Evolutionary conservation across 2,888 invertebrate species (phyloP).

Genomic region (Eristalis intricaria): DNA sequence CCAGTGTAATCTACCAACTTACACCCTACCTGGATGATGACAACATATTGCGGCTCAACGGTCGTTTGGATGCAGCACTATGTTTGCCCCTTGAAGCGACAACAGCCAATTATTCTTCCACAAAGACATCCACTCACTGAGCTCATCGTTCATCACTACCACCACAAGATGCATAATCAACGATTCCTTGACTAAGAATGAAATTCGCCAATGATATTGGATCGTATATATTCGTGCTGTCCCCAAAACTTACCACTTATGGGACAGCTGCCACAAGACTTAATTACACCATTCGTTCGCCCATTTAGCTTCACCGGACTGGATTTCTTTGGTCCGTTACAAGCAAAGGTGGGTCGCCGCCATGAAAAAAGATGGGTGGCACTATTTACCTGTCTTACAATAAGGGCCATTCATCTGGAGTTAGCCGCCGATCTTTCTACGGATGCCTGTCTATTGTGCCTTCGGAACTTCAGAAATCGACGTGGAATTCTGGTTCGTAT

Average conservation of each 20-base stretch:
- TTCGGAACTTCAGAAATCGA: constrained; percentile 27
- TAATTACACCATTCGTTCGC: constrained; percentile 1
- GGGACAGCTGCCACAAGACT: constrained; percentile 33
- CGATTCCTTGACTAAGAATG: too few relatives aligned
- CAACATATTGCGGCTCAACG: too few relatives aligned
- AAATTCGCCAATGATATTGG: too few relatives aligned
- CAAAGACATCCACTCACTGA: too few relatives aligned
- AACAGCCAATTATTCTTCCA: too few relatives aligned
- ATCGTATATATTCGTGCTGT: too few relatives aligned
- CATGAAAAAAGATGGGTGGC: constrained; percentile 59
- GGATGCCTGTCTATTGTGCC: constrained; percentile 37
- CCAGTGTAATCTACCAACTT: background rate
- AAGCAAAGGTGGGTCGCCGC: constrained; percentile 47
- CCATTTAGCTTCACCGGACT: constrained; percentile 64
- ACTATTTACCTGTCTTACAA: constrained; percentile 38
- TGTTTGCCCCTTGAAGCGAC: too few relatives aligned
- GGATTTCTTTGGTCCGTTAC: constrained; percentile 57
- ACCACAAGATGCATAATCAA: too few relatives aligned
- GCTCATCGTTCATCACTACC: too few relatives aligned
- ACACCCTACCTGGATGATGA: background rate
- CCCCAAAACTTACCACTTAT: constrained; percentile 69
- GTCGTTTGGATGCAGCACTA: too few relatives aligned
- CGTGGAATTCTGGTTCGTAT: constrained; percentile 27
- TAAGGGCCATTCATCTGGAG: constrained; percentile 27
- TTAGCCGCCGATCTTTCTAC: constrained; percentile 23